Conservation (phyloP, 1,140 invertebrate genomes). For the Intoshia linei region DNA sequence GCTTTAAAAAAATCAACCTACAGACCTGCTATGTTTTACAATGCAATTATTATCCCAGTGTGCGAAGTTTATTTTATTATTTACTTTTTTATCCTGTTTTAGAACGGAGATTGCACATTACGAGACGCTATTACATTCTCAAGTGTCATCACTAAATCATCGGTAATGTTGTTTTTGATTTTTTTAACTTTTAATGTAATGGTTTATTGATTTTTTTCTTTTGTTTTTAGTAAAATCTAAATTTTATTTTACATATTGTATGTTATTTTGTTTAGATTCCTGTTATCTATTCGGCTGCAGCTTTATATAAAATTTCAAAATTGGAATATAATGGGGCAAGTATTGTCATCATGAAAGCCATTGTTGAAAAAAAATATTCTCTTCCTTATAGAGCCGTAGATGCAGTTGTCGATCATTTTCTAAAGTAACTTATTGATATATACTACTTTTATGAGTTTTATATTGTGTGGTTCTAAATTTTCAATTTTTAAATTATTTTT, state of each 20-base stretch:
- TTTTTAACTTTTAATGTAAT: too few species aligned
- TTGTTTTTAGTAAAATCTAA: too few species aligned
- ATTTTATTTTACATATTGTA: too few species aligned
- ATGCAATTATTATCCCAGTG: conserved; percentile 60
- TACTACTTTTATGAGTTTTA: neutral
- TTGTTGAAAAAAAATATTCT: conserved; percentile 91
- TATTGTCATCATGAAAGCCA: conserved; percentile 63
- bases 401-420: conserved; percentile 69
- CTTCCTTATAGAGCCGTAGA: conserved; percentile 73
- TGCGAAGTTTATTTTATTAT: conserved; percentile 30
- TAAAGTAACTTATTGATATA: conserved; percentile 29
- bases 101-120: conserved; percentile 61
- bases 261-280: too few species aligned
- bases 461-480: neutral
- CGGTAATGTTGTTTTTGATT: too few species aligned
- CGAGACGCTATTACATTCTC: conserved; percentile 73
- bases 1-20: conserved; percentile 63
- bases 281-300: conserved; percentile 69
- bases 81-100: conserved; percentile 3
- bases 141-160: conserved; percentile 54
- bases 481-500: neutral
- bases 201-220: too few species aligned
- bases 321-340: conserved; percentile 91
- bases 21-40: conserved; percentile 94
- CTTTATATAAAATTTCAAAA: conserved; percentile 51